Evolutionary conservation across 2,113 vertebrate genomes (phyloP).

Genomic region (Mustela nigripes): DNA sequence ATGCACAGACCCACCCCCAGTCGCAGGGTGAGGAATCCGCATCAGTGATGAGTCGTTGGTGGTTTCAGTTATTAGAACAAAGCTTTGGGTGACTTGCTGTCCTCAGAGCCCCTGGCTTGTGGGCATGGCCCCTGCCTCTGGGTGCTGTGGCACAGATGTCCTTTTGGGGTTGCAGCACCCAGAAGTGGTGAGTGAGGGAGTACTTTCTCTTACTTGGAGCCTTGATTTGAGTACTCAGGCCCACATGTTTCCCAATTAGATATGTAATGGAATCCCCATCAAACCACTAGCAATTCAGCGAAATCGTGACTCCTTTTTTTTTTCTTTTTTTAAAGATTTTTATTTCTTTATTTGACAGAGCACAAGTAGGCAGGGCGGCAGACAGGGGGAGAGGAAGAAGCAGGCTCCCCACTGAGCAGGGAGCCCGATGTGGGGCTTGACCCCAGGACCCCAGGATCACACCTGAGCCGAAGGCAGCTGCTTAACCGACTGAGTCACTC

Average conservation of each 20-base stretch:
- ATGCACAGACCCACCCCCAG: neutral
- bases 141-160: neutral
- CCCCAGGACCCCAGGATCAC: no score
- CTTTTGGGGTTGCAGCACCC: neutral
- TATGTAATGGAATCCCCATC: neutral
- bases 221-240: neutral
- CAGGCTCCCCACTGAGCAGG: no score
- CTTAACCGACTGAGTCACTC: no score
- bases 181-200: neutral
- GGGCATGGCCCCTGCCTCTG: neutral
- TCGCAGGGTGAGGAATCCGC: neutral
- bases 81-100: neutral
- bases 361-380: no score
- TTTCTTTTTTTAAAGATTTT: no score
- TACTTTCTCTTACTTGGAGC: neutral
- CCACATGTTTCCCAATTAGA: neutral
- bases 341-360: no score
- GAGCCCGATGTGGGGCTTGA: no score
- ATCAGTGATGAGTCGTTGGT: neutral
- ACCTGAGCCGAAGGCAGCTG: no score
- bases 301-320: neutral
- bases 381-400: no score
- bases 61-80: neutral
- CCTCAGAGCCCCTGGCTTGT: neutral
- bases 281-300: neutral